phyloP scores from a whole-genome alignment of 1,140 invertebrate genomes.

The Bicyclus anynana region DNA sequence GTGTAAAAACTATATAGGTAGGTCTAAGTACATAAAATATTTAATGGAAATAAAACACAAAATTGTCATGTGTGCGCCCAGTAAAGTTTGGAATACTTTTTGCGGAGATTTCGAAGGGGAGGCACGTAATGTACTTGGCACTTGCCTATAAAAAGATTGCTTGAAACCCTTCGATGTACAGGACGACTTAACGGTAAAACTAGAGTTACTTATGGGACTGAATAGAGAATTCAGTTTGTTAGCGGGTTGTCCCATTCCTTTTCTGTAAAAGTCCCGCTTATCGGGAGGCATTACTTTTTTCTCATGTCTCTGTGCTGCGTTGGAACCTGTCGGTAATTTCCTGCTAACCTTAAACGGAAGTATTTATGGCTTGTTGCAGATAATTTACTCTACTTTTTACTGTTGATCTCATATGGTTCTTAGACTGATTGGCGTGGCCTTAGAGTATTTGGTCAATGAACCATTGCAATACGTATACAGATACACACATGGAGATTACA shows the following conservation, averaged over 20 bases:
- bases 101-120: no score
- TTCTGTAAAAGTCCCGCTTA: conserved; percentile 48
- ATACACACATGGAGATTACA: no score
- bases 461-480: conserved; percentile 15
- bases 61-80: no score
- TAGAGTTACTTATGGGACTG: no score
- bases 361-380: conserved; percentile 44
- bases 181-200: neutral
- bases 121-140: no score
- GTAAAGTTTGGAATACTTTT: no score
- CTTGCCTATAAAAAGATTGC: no score
- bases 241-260: conserved; percentile 8
- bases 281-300: conserved; percentile 50
- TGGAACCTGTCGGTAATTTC: conserved; percentile 49
- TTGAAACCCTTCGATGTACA: no score
- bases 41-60: no score
- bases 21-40: no score
- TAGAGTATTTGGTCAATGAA: conserved; percentile 40
- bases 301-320: conserved; percentile 31
- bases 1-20: no score
- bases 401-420: conserved; percentile 32
- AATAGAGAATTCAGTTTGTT: no score
- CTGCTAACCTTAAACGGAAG: conserved; percentile 58
- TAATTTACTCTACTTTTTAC: conserved; percentile 58
- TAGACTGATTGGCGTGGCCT: conserved; percentile 31